phyloP scores from a whole-genome alignment of 2,888 invertebrate genomes.

The Dorcus hopei region DNA sequence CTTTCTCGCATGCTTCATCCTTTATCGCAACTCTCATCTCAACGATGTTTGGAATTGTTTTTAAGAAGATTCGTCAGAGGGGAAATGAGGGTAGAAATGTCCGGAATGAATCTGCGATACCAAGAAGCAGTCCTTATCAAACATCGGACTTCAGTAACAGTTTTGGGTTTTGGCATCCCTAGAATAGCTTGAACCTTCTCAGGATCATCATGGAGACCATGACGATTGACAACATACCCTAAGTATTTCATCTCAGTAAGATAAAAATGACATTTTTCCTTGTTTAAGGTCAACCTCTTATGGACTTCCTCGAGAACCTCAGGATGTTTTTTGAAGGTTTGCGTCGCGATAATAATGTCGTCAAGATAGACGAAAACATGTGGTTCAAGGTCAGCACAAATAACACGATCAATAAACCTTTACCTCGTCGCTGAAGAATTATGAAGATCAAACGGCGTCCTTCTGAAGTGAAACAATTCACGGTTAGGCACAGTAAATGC shows the following conservation, averaged over 20 bases:
- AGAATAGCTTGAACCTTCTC: slow-evolving; percentile 23
- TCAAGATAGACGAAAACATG: slow-evolving; percentile 27
- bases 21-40: slow-evolving; percentile 8
- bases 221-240: slow-evolving; percentile 32
- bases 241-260: slow-evolving; percentile 28
- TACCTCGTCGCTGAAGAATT: slow-evolving; percentile 24
- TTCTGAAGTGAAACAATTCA: slow-evolving; percentile 22
- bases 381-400: slow-evolving; percentile 17
- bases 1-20: slow-evolving; percentile 10
- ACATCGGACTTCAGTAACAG: slow-evolving; percentile 18
- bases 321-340: slow-evolving; percentile 21
- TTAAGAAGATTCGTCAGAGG: slow-evolving; percentile 7
- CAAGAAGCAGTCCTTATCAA: slow-evolving; percentile 22
- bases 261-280: slow-evolving; percentile 29
- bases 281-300: slow-evolving; percentile 22
- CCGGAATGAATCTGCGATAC: slow-evolving; percentile 20
- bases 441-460: slow-evolving; percentile 29
- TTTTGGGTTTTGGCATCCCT: slow-evolving; percentile 19
- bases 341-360: slow-evolving; percentile 23
- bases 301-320: slow-evolving; percentile 20
- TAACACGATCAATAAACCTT: slow-evolving; percentile 25
- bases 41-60: neutral
- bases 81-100: slow-evolving; percentile 12
- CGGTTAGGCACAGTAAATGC: slow-evolving; percentile 24
- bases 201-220: slow-evolving; percentile 29